A percentile compares a stretch with the other conserved stretches of the same genome.
These are phyloP conservation scores for Ammodytes marinus DNA, from an alignment of 2,113 vertebrate species.

Conservation along the genomic window DNA sequence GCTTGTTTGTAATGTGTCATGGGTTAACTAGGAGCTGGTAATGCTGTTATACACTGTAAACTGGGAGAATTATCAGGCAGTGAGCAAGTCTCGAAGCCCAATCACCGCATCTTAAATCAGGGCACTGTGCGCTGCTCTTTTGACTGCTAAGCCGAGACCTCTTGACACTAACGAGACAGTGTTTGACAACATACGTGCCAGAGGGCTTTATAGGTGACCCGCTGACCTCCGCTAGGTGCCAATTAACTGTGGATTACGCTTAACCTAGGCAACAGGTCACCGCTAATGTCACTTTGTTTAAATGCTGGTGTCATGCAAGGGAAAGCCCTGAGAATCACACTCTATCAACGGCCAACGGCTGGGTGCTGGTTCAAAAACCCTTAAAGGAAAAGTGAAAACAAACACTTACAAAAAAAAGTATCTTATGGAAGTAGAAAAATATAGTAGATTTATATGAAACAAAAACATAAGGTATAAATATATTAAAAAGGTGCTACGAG, in stretches of 20 bases:
- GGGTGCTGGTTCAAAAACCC: conserved; percentile 1
- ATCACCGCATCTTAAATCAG: conserved; percentile 55
- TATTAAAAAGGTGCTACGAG: too few relatives aligned
- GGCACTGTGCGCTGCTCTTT: conserved; percentile 75
- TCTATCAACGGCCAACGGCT: not conserved
- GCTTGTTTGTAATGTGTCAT: conserved; percentile 35
- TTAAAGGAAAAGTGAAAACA: not conserved
- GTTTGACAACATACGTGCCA: conserved; percentile 84
- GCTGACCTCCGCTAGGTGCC: conserved; percentile 81
- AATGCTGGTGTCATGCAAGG: conserved; percentile 60
- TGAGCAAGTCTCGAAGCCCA: conserved; percentile 45
- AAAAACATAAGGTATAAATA: not conserved
- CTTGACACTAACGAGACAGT: conserved; percentile 77
- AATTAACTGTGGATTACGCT: conserved; percentile 87
- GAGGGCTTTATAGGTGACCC: conserved; percentile 68
- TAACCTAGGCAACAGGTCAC: conserved; percentile 79
- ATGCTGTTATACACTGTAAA: conserved; percentile 42
- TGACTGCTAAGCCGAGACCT: conserved; percentile 73
- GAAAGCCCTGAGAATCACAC: conserved; percentile 55
- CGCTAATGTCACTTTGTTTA: conserved; percentile 77
- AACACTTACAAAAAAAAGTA: not conserved
- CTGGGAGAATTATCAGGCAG: conserved; percentile 54
- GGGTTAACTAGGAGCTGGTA: conserved; percentile 43
- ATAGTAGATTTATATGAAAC: not conserved
- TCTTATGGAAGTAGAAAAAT: not conserved